Base-by-base conservation (phyloP, 2,888 invertebrate species). In the Pachliopta kotzebuea region DNA sequence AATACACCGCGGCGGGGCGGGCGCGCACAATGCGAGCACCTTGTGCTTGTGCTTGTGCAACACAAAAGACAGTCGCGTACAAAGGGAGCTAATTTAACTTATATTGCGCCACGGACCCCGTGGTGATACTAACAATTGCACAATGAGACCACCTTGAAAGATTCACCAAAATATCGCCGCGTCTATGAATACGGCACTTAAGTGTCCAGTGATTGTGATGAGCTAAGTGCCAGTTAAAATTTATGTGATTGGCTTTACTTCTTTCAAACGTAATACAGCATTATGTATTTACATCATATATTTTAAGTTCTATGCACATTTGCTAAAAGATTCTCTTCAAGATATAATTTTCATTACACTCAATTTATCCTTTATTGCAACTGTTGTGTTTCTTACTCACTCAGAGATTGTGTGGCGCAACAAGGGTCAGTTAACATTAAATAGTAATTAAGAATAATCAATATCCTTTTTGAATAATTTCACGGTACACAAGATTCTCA, bases 81-180 rank as follows among this genome's bases (percentile, higher is more conserved):
- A 85, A 84, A 76, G 67, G 37, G 50, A 63, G 69, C 85, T 85
- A 86, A 85, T 86, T 85, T 78, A 78, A 76, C 74, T 81, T 79
- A 74, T 76, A 85, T 85, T 83, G 76, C 77, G 65, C 56, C 66
- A 57, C 56, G 65, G 55, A 71, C 72, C 72, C 69, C 59, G 66
- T 49, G 65, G 68, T 69, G 70, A 68, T 71, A 68, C 69, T 64
- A 69, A 71, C 63, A 56, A 64, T 64, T 60, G 72, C 65, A 77
- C 76, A 79, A 81, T 70, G 59, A 71, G 83, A 83, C 86, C 86
- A 86, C 86, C 86, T 78, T 72, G 76, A 70, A 61, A 78, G 76
- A 69, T 67, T 67, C 64, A 77, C 77, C 81, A 82, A 84, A 84
- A 85, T 76, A 81, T 66, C 65, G 74, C 80, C 82, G 80, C 82